phyloP scores from a whole-genome alignment of 2,797 vertebrate genomes.

The Synanceia verrucosa region DNA sequence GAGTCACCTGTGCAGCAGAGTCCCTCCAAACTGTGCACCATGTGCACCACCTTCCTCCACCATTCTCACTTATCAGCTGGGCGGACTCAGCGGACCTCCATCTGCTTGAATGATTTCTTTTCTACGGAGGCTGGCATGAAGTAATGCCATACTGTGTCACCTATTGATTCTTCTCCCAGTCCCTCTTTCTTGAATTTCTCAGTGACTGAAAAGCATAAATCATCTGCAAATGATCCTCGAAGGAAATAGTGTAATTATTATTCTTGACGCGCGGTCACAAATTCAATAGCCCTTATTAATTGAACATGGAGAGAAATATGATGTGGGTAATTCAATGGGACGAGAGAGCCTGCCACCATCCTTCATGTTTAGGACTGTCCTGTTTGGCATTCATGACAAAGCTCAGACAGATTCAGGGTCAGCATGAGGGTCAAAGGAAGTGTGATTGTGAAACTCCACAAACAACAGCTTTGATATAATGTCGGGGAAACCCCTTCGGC shows the following conservation, averaged over 20 bases:
- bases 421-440: slow-evolving; percentile 43
- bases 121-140: slow-evolving; percentile 75
- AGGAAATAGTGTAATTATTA: slow-evolving; percentile 84
- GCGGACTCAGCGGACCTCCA: slow-evolving; percentile 61
- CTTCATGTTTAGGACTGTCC: slow-evolving; percentile 64
- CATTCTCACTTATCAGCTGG: slow-evolving; percentile 55
- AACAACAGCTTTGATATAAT: slow-evolving; percentile 21
- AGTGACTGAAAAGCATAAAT: slow-evolving; percentile 78
- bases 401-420: slow-evolving; percentile 43
- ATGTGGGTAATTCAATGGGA: slow-evolving; percentile 75
- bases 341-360: slow-evolving; percentile 62
- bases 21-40: slow-evolving; percentile 34
- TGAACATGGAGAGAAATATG: slow-evolving; percentile 81
- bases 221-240: slow-evolving; percentile 79
- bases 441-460: slow-evolving; percentile 47
- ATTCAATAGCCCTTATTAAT: slow-evolving; percentile 84
- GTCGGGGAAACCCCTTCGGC: not conserved
- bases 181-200: slow-evolving; percentile 74
- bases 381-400: slow-evolving; percentile 66
- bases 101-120: slow-evolving; percentile 80
- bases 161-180: slow-evolving; percentile 78
- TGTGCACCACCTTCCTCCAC: slow-evolving; percentile 11
- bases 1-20: slow-evolving; percentile 25
- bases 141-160: slow-evolving; percentile 77
- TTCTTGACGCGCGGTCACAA: slow-evolving; percentile 81